Base-by-base conservation (phyloP, 2,797 vertebrate species). In the Mormyrus proboscirostris region DNA sequence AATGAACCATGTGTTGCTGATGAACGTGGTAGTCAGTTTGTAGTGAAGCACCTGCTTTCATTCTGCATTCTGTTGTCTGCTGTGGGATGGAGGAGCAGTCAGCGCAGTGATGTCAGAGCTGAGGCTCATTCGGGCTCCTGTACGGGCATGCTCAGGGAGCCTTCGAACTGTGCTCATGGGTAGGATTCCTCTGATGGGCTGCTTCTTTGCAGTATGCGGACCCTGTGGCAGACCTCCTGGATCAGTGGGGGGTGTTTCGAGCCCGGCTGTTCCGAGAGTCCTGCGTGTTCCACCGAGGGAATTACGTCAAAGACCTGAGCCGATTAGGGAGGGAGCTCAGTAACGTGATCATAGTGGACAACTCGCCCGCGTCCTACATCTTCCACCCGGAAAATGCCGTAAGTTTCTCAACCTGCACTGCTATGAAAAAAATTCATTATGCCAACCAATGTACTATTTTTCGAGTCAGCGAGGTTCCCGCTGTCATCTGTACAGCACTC, bases 341-440 rank as follows among this genome's bases (percentile, higher is more conserved):
- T 92, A 97, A 97, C 94, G 98, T 99, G 92, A 98, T 99, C 94
- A 99, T 99, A 86, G 95, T 99, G 76, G 98, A 99, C 96, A 99
- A 99, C 94, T 99, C 98, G 38, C 98, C 98, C 87, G 98, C 98
- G 92, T 99, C 98, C 38, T 99, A 99, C 94, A 98, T 98, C 96
- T 99, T 99, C 96, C 98, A 99, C 91, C 98, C 98, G 0, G 98
- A 99, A 94, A 99, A 99, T 65, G 98, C 98, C 91, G 98, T 99
- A 94, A 96, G 97, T 97, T 29, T 47, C 73, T 49, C 19, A 25
- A n/a, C 33, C 16, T 53, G 44, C 82, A 84, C 8, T 47, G 47
- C 38, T 79, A 41, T 79, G 38, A 79, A 44, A 41, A 59, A 44
- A 19, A 79, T 47, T 16, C 16, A 41, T 79, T n/a, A 73, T 73